phyloP scores from a whole-genome alignment of 2,888 invertebrate genomes.

The Glaucopsyche alexis region DNA sequence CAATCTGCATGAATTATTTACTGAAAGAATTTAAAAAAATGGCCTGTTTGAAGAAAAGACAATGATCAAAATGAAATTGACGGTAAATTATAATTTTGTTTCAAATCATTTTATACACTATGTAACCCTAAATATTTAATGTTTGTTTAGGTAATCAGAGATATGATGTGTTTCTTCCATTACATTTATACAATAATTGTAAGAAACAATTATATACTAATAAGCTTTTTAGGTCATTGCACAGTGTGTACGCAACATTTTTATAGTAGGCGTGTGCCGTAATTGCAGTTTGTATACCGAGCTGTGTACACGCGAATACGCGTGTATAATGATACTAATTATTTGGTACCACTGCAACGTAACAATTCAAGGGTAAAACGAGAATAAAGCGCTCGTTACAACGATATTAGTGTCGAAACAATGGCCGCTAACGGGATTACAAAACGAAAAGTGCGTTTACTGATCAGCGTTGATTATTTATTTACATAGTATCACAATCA shows the following conservation, averaged over 20 bases:
- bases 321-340: slow-evolving; percentile 60
- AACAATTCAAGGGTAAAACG: slow-evolving; percentile 59
- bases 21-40: too few species aligned
- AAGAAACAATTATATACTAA: slow-evolving; percentile 26
- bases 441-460: slow-evolving; percentile 41
- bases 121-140: not conserved
- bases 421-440: slow-evolving; percentile 12
- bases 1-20: too few species aligned
- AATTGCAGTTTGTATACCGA: slow-evolving; percentile 60
- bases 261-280: slow-evolving; percentile 51
- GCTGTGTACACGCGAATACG: slow-evolving; percentile 55
- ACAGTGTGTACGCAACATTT: slow-evolving; percentile 52
- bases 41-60: too few species aligned
- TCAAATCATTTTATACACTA: not conserved
- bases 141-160: not conserved
- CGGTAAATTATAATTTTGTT: not conserved
- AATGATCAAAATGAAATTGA: not conserved
- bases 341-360: slow-evolving; percentile 53
- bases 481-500: slow-evolving; percentile 64
- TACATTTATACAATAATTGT: slow-evolving; percentile 12
- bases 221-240: slow-evolving; percentile 57
- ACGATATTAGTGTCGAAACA: slow-evolving; percentile 33
- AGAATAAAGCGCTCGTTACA: slow-evolving; percentile 40
- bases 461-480: slow-evolving; percentile 75
- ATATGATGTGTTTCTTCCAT: not conserved